These are phyloP conservation scores for Archivesica marissinica DNA, from an alignment of 1,140 invertebrate genomes.

Conservation along the genomic window DNA sequence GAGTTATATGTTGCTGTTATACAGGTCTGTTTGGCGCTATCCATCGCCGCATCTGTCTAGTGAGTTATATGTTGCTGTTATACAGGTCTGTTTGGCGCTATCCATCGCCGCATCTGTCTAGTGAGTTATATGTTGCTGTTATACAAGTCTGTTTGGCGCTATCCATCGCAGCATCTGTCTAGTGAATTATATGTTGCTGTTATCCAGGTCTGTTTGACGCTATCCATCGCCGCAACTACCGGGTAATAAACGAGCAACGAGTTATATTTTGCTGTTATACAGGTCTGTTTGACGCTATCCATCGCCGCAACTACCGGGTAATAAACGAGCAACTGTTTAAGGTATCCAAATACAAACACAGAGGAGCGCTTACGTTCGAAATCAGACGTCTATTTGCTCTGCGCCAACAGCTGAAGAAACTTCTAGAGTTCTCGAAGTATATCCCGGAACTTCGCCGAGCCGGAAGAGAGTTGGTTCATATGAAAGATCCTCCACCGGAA, in stretches of 20 bases:
- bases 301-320: conserved; percentile 32
- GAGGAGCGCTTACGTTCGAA: background rate
- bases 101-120: too few relatives aligned
- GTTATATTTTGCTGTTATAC: too few relatives aligned
- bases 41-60: too few relatives aligned
- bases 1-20: too few relatives aligned
- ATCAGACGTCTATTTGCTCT: conserved; percentile 30
- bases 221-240: conserved; percentile 37
- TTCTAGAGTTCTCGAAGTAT: conserved; percentile 19
- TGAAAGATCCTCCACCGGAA: conserved; percentile 25
- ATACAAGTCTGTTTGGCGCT: too few relatives aligned
- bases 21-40: too few relatives aligned
- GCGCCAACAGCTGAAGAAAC: conserved; percentile 20
- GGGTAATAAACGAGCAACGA: conserved; percentile 5
- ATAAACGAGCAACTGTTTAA: conserved; percentile 12
- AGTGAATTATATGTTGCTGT: too few relatives aligned
- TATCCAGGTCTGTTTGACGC: conserved; percentile 35
- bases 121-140: too few relatives aligned
- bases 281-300: conserved; percentile 42
- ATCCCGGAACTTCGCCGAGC: conserved; percentile 34
- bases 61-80: too few relatives aligned
- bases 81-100: too few relatives aligned
- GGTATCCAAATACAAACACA: conserved; percentile 32
- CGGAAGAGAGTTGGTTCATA: background rate
- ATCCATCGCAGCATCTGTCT: too few relatives aligned